Conservation (phyloP, 2,888 invertebrate genomes). For the Agrypnus murinus region DNA sequence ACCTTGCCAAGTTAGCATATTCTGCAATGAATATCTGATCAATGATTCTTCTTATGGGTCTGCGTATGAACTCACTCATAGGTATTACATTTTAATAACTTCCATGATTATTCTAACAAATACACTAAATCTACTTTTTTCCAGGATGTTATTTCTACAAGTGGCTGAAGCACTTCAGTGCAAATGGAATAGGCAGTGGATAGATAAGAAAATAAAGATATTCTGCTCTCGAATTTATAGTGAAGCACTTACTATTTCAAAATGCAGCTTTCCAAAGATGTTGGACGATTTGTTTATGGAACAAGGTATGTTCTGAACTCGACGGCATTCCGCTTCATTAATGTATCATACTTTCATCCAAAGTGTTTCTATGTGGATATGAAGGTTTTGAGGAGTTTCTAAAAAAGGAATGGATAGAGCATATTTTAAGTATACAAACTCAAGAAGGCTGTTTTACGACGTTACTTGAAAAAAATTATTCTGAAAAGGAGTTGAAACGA, state of each 20-base stretch:
- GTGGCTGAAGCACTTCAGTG: conserved; percentile 61
- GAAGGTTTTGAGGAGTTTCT: conserved; percentile 72
- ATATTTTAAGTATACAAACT: conserved; percentile 68
- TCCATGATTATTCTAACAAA: not conserved
- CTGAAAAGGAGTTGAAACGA: conserved; percentile 39
- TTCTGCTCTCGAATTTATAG: conserved; percentile 63
- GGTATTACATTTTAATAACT: conserved; percentile 47
- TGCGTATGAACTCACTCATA: conserved; percentile 69
- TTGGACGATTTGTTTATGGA: conserved; percentile 64
- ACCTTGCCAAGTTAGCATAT: conserved; percentile 51
- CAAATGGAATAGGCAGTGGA: conserved; percentile 36
- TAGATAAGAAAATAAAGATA: conserved; percentile 44
- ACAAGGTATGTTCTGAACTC: conserved; percentile 58
- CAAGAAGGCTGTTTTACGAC: conserved; percentile 67
- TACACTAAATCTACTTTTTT: conserved; percentile 36
- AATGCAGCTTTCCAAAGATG: conserved; percentile 58
- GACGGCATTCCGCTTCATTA: not conserved
- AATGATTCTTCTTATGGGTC: conserved; percentile 57
- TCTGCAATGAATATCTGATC: conserved; percentile 54
- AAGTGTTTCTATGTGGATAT: conserved; percentile 72
- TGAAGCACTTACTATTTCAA: conserved; percentile 60
- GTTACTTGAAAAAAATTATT: conserved; percentile 21
- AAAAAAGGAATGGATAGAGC: conserved; percentile 63
- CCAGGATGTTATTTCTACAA: conserved; percentile 66
- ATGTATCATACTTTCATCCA: conserved; percentile 50